Evolutionary conservation across 2,113 vertebrate species (phyloP), one percentile per base, ranked within the genome.

Genomic region (Calyptomena viridis): DNA sequence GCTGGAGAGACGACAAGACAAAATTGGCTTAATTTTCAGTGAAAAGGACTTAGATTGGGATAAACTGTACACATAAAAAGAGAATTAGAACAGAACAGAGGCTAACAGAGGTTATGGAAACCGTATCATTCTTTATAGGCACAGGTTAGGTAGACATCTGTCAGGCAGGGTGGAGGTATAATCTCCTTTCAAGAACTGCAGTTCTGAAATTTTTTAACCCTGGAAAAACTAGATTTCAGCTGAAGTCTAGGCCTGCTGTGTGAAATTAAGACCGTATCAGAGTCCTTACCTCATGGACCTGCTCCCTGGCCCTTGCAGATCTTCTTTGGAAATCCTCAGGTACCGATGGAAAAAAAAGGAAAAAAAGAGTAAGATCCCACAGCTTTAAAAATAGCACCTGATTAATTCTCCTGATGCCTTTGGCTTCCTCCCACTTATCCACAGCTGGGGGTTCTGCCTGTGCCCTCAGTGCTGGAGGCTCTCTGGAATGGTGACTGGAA

Each of bases 21-120:
- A 94, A 94, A 95, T 82, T 89, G 87, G 60, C 60, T 92, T 96
- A 81, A 93, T 93, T 93, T 94, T 78, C 74, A 77, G 69, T 84
- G 84, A 72, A 93, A 87, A 81, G 56, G 39, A 59, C 53, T 68
- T 64, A 81, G 69, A 68, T n/a, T 63, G 69, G 60, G 74, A 81
- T 87, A 92, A 88, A 77, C 55, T 69, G 50, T 42, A 33, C 46
- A 80, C 40, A 74, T 94, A 64, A 96, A 89, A 95, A 94, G 69
- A 69, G 63, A 94, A 87, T 82, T 81, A 84, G 14, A 81, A 66
- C 9, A 35, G 64, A 89, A 20, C 19, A 78, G 87, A 52, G 2
- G 55, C 60, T 67, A 59, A 37, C 28, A 33, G 68, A 63, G 56
- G 81, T 89, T 91, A 55, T 67, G 73, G 73, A 91, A 94, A 83